Conservation (phyloP, 2,113 vertebrate genomes). For the Mesitornis unicolor region DNA sequence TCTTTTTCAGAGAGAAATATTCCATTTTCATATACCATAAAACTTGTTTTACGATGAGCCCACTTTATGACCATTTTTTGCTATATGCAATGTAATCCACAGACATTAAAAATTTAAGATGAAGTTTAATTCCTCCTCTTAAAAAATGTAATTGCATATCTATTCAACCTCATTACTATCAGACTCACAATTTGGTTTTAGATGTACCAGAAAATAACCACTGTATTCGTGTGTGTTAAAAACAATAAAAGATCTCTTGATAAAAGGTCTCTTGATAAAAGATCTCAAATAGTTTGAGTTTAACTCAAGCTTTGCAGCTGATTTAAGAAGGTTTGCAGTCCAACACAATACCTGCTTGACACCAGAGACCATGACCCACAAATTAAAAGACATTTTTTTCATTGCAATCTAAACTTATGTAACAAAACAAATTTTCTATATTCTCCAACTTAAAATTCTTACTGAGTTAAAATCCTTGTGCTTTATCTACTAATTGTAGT, state of each 20-base stretch:
- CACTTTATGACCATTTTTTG: background rate
- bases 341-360: background rate
- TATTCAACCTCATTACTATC: background rate
- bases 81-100: background rate
- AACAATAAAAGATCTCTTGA: background rate
- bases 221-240: background rate
- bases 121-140: background rate
- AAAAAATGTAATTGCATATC: background rate
- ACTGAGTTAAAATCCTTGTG: background rate
- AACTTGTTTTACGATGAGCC: background rate
- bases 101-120: slow-evolving; percentile 1
- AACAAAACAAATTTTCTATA: background rate
- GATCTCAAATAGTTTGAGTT: background rate
- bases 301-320: background rate
- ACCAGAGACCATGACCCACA: background rate
- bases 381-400: background rate
- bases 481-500: background rate
- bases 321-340: background rate
- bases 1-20: background rate
- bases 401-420: background rate
- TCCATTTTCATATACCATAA: background rate
- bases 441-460: background rate
- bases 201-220: background rate
- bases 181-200: background rate
- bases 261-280: background rate